Percentiles rank a stretch among this genome's conserved stretches.
Conservation (phyloP, 2,888 invertebrate genomes). For the Lasiommata megera region DNA sequence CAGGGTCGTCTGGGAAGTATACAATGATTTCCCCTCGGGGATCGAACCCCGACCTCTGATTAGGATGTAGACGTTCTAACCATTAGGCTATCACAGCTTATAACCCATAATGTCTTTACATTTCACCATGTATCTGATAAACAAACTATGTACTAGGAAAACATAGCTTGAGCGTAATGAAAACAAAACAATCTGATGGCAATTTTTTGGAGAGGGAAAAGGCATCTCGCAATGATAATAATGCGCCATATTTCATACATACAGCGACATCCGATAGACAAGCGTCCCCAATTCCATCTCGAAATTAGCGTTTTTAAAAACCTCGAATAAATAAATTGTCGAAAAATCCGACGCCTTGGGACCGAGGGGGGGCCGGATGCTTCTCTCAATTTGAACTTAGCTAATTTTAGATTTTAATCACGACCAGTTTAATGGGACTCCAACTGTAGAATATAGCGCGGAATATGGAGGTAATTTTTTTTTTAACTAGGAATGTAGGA, state of each 20-base stretch:
- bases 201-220: slow-evolving; percentile 25
- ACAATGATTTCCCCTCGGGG: too few species aligned
- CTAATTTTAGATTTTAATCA: slow-evolving; percentile 53
- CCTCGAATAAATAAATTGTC: slow-evolving; percentile 53
- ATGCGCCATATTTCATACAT: slow-evolving; percentile 36
- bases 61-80: too few species aligned
- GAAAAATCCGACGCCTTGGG: slow-evolving; percentile 53
- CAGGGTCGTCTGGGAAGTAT: too few species aligned
- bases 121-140: background rate
- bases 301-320: slow-evolving; percentile 65
- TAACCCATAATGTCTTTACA: too few species aligned
- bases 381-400: slow-evolving; percentile 50
- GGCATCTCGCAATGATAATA: slow-evolving; percentile 37
- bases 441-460: background rate
- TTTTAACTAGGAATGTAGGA: background rate
- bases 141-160: background rate
- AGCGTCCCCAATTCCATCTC: slow-evolving; percentile 61
- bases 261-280: slow-evolving; percentile 31
- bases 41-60: too few species aligned
- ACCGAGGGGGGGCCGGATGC: slow-evolving; percentile 31
- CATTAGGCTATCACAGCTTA: too few species aligned
- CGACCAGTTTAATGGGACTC: slow-evolving; percentile 23
- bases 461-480: background rate
- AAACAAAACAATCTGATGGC: slow-evolving; percentile 18
- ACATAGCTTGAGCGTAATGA: background rate